Conservation (phyloP, 2,888 invertebrate genomes). For the Rotaria socialis region DNA sequence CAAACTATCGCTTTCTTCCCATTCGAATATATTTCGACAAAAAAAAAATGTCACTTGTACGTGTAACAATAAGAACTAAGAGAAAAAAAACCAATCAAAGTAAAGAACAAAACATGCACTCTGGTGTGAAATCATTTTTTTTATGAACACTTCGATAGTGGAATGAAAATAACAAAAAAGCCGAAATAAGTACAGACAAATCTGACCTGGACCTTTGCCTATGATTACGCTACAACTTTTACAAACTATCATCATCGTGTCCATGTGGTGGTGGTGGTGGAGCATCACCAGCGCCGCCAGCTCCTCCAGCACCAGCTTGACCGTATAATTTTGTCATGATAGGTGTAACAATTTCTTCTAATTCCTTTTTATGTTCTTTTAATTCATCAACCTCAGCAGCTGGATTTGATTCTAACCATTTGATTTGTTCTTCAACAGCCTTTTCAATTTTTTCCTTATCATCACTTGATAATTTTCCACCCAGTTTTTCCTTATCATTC, state of each 20-base stretch:
- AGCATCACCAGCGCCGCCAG: neutral
- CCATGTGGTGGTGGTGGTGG: constrained; percentile 32
- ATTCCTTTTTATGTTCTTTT: constrained; percentile 85
- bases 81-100: neutral
- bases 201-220: neutral
- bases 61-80: neutral
- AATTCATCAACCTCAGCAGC: constrained; percentile 85
- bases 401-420: constrained; percentile 92
- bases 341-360: constrained; percentile 90
- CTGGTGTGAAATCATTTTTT: too few species aligned
- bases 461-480: constrained; percentile 77
- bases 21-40: neutral
- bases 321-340: constrained; percentile 85
- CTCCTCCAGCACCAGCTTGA: constrained; percentile 34
- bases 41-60: neutral
- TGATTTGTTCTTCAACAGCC: constrained; percentile 88
- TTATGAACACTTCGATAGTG: neutral
- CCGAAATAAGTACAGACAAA: neutral
- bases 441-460: constrained; percentile 89
- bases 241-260: constrained; percentile 43
- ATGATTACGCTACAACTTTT: neutral
- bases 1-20: too few species aligned
- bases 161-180: neutral
- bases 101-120: too few species aligned
- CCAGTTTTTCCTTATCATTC: constrained; percentile 90